A percentile compares a stretch with the other conserved stretches of the same genome.
phyloP scores from a whole-genome alignment of 2,797 vertebrate genomes.

The Esox masquinongy region DNA sequence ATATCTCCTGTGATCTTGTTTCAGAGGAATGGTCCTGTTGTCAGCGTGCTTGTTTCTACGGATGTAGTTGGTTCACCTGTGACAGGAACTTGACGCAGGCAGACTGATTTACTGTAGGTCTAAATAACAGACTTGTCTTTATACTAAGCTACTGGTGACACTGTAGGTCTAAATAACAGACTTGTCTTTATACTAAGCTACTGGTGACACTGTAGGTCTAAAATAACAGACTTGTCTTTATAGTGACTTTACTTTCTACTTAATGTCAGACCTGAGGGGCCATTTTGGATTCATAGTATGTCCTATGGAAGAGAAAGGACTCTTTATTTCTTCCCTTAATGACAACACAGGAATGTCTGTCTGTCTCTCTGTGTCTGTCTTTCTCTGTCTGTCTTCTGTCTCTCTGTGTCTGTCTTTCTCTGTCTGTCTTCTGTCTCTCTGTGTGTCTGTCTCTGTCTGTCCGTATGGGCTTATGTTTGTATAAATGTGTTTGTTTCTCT shows the following conservation, averaged over 20 bases:
- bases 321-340: neutral
- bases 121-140: neutral
- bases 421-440: neutral
- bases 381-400: neutral
- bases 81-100: neutral
- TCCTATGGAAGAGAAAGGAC: neutral
- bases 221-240: neutral
- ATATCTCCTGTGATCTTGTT: slow-evolving; percentile 3
- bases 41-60: neutral
- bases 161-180: neutral
- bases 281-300: neutral
- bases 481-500: neutral
- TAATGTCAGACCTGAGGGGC: neutral
- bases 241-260: no score
- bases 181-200: neutral
- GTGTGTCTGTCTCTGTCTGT: slow-evolving; percentile 6
- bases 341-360: neutral
- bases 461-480: neutral
- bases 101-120: neutral
- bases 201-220: neutral
- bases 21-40: neutral
- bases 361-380: slow-evolving; percentile 4
- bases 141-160: neutral
- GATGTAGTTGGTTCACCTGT: neutral
- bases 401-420: slow-evolving; percentile 4